These are phyloP conservation scores for Nettapus auritus DNA, from an alignment of 2,113 vertebrate genomes.

Conservation along the genomic window DNA sequence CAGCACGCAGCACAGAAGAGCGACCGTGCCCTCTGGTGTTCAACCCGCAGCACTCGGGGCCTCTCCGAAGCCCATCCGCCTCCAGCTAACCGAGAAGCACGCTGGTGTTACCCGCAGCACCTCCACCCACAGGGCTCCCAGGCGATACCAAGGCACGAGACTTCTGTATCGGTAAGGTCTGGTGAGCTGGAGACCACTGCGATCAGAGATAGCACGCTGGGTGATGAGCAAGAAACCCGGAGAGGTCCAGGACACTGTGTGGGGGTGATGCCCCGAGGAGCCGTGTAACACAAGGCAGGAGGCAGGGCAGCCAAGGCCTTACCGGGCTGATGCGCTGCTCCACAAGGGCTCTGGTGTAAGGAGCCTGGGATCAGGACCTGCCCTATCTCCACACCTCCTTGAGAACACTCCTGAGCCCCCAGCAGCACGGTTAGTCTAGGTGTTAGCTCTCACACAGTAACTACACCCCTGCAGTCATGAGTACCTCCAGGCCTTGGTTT, in stretches of 20 bases:
- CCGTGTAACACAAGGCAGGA: background rate
- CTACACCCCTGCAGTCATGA: accelerated
- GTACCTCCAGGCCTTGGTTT: background rate
- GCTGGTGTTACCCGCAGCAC: accelerated
- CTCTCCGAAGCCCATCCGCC: background rate
- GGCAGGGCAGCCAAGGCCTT: background rate
- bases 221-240: accelerated
- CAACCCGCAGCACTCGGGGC: background rate
- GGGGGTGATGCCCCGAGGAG: background rate
- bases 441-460: background rate
- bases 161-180: background rate
- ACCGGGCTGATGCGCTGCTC: background rate
- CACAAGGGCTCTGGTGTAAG: background rate
- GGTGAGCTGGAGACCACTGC: background rate
- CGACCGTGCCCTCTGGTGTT: conserved; percentile 50
- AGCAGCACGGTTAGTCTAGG: background rate
- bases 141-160: background rate
- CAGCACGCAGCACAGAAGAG: background rate
- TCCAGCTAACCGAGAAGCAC: background rate
- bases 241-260: background rate
- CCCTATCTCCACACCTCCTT: background rate
- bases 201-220: background rate
- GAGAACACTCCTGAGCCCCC: background rate
- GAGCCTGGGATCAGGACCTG: background rate
- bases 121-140: background rate